Conservation (phyloP, 2,113 vertebrate species). For the Dromiciops gliroides region DNA sequence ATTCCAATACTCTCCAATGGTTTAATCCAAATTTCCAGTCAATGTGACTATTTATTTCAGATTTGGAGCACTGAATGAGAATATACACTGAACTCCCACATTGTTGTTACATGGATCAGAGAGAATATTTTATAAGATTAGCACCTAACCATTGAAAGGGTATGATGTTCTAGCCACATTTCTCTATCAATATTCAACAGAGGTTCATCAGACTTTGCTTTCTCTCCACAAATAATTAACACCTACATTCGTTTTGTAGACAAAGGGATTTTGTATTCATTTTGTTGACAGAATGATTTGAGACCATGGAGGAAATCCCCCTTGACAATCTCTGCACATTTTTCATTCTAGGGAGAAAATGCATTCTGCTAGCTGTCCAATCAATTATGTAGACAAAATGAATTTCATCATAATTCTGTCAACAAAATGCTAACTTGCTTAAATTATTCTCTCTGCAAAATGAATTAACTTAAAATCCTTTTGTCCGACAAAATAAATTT, state of each 20-base stretch:
- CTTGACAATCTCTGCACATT: conserved; percentile 78
- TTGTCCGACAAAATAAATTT: conserved; percentile 81
- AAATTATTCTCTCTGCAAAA: conserved; percentile 83
- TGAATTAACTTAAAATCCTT: conserved; percentile 85
- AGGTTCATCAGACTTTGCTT: conserved; percentile 69
- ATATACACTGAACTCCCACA: neutral
- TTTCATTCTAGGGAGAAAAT: conserved; percentile 72
- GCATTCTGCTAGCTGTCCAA: conserved; percentile 76
- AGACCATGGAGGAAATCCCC: conserved; percentile 62
- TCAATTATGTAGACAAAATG: conserved; percentile 82
- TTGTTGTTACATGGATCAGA: neutral
- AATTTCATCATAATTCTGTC: conserved; percentile 85
- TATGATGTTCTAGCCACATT: neutral
- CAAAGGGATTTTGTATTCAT: conserved; percentile 75
- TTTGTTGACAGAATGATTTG: conserved; percentile 79
- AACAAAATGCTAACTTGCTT: conserved; percentile 85
- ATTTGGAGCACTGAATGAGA: neutral
- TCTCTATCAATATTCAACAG: conserved; percentile 78
- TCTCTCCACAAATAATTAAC: conserved; percentile 78
- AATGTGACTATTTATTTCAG: conserved; percentile 25
- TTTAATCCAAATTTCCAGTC: conserved; percentile 30
- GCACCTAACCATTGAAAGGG: conserved; percentile 38
- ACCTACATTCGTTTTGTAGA: conserved; percentile 70
- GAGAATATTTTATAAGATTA: conserved; percentile 27
- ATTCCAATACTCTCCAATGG: conserved; percentile 15